Percentiles rank a stretch among this genome's conserved stretches.
phyloP scores from a whole-genome alignment of 2,888 invertebrate species.

The Brachyptera putata region DNA sequence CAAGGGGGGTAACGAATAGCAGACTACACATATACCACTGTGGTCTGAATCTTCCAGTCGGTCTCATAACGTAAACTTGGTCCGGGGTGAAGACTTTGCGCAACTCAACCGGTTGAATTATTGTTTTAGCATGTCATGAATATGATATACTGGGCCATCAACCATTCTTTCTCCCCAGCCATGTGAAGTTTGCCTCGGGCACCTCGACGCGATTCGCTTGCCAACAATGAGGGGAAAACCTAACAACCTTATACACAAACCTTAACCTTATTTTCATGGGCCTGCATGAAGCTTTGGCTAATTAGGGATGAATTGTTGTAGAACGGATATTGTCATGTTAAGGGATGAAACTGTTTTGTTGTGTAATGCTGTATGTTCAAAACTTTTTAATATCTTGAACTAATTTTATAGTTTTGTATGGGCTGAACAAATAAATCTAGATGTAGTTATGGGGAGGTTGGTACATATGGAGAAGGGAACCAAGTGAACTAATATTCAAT shows the following conservation, averaged over 20 bases:
- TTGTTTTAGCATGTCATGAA: constrained; percentile 46
- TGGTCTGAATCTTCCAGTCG: constrained; percentile 10
- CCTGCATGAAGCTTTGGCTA: neutral
- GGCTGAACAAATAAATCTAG: neutral
- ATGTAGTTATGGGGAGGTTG: neutral
- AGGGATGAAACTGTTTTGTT: neutral
- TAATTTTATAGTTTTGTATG: neutral
- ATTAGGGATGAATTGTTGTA: constrained; percentile 8
- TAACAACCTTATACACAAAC: no score
- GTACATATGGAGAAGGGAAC: no score
- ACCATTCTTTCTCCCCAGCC: no score
- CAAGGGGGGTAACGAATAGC: constrained; percentile 31
- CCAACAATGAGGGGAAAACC: constrained; percentile 9
- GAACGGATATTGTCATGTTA: neutral
- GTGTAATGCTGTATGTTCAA: constrained; percentile 1
- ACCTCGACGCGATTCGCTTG: constrained; percentile 4
- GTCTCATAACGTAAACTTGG: no score
- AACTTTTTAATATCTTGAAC: neutral
- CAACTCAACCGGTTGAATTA: constrained; percentile 46
- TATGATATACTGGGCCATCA: constrained; percentile 46
- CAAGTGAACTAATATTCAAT: no score
- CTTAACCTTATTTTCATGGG: neutral
- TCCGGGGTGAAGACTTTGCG: no score
- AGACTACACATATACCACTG: neutral
- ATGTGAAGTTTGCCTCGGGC: no score